A percentile compares a stretch with the other conserved stretches of the same genome.
phyloP scores from a whole-genome alignment of 2,113 vertebrate genomes.

The Dromaius novaehollandiae region DNA sequence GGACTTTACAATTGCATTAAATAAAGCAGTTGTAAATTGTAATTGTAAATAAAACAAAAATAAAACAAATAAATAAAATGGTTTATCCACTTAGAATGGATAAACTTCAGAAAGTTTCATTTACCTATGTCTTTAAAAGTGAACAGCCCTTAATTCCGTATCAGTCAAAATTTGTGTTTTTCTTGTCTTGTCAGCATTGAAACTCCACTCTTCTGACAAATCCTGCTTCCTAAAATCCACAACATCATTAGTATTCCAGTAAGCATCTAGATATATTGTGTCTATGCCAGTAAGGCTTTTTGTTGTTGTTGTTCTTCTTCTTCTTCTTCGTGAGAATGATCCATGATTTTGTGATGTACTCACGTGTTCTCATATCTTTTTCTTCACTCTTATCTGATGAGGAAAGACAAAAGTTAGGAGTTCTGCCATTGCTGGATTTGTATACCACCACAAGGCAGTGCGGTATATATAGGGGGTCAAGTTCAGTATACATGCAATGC shows the following conservation, averaged over 20 bases:
- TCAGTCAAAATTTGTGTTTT: neutral
- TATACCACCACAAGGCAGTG: neutral
- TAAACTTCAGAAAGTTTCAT: neutral
- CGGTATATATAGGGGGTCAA: neutral
- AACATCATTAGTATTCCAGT: neutral
- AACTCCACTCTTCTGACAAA: neutral
- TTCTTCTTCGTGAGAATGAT: neutral
- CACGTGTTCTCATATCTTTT: neutral
- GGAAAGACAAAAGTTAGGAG: accelerated
- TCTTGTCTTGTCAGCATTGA: neutral
- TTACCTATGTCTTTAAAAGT: neutral
- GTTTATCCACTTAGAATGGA: conserved; percentile 5
- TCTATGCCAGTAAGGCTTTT: neutral
- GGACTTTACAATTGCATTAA: conserved; percentile 10
- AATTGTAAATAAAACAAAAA: conserved; percentile 22
- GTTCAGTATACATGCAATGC: neutral
- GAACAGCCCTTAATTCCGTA: neutral
- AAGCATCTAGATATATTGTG: neutral
- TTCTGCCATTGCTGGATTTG: neutral
- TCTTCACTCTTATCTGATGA: neutral
- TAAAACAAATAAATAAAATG: conserved; percentile 22
- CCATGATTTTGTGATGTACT: neutral
- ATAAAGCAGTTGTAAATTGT: neutral
- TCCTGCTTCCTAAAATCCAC: neutral
- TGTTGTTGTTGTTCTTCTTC: neutral